Evolutionary conservation across 2,113 vertebrate genomes (phyloP), one percentile per base, ranked within the genome.

Genomic region (Marmota monax): DNA sequence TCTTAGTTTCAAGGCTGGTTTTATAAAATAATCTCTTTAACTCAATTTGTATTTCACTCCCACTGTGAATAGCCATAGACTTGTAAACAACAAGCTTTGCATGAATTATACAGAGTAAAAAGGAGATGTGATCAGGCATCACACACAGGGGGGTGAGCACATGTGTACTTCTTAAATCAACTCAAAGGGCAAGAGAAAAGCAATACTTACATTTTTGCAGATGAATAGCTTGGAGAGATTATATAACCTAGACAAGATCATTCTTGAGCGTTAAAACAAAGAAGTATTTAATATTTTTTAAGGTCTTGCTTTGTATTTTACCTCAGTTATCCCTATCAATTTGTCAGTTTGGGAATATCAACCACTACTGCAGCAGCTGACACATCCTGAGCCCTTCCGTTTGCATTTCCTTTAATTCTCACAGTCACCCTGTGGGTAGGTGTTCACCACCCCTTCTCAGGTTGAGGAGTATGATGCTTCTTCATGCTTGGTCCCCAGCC

Each of bases 11-110:
- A 22, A 93, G 51, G 29, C 69, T 93, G 39, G 45, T 95, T 86
- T 96, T 72, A 53, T 89, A 65, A 96, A 83, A 37, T 93, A 72
- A 70, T 73, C 89, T 88, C 27, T 42, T 93, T 48, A 87, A 6
- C 25, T 83, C 78, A 61, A 7, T 85, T 79, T 97, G 18, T 63
- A 25, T 72, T 90, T 85, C 13, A 27, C 61, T 96, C 42, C 22
- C n/a, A 25, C 39, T 48, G 13, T 70, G 56, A 89, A 79, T 37
- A 69, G 4, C 25, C 14, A 0, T 65, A 42, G 61, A 69, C 29
- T 32, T n/a, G 4, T 10, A 84, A 94, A 83, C 32, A 76, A 11
- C 7, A 42, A 53, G 12, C 37, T 32, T 53, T 39, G 13, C 32
- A 14, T 53, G 85, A 61, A 74, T 72, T n/a, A 2, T 42, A 39